Conservation (phyloP, 2,113 vertebrate genomes). For the Percopsis transmontana region DNA sequence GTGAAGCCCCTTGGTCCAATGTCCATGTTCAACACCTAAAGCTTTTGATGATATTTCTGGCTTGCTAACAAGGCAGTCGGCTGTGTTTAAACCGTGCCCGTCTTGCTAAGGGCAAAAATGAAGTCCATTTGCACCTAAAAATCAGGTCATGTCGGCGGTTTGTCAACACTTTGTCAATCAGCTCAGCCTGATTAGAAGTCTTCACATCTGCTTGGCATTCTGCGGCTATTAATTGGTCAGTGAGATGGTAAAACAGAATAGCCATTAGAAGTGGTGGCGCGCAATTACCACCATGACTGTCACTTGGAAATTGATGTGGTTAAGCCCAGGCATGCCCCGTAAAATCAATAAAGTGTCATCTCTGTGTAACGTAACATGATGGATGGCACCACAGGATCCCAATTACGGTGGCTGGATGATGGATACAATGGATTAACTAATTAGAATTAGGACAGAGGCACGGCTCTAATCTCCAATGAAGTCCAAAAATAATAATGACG, state of each 20-base stretch:
- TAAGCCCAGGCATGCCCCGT: constrained; percentile 48
- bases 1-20: neutral
- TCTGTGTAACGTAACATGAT: constrained; percentile 59
- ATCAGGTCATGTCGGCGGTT: constrained; percentile 12
- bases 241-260: constrained; percentile 55
- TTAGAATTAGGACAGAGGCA: constrained; percentile 56
- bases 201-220: constrained; percentile 36
- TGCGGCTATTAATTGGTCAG: constrained; percentile 53
- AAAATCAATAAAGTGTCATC: constrained; percentile 77
- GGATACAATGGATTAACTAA: constrained; percentile 63
- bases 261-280: constrained; percentile 59
- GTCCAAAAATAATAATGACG: constrained; percentile 35
- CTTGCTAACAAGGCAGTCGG: constrained; percentile 31
- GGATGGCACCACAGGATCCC: constrained; percentile 70
- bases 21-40: neutral
- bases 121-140: constrained; percentile 28
- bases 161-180: constrained; percentile 10
- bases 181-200: constrained; percentile 47
- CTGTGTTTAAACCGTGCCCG: neutral
- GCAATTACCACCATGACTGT: constrained; percentile 62
- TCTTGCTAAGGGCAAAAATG: constrained; percentile 13
- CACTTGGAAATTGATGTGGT: constrained; percentile 68
- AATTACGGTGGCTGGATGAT: constrained; percentile 67
- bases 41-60: too few relatives aligned
- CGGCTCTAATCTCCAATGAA: constrained; percentile 50